Percentiles rank a stretch among this genome's conserved stretches.
phyloP scores from a whole-genome alignment of 2,113 vertebrate genomes.

The Lucifuga dentata region DNA sequence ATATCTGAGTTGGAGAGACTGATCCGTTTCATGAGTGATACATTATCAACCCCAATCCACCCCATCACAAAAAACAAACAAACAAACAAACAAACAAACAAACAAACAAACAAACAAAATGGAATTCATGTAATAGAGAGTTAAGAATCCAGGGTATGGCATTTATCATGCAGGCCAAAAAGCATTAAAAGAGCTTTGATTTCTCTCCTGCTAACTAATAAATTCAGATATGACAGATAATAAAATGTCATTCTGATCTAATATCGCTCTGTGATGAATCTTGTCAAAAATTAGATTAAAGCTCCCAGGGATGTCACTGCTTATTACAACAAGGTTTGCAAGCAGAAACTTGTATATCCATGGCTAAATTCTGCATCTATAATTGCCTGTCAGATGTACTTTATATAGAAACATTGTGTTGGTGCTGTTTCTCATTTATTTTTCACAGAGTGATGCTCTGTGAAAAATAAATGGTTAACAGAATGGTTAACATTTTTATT shows the following conservation, averaged over 20 bases:
- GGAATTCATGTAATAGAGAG: too few relatives aligned
- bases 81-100: too few relatives aligned
- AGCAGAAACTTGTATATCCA: conserved; percentile 45
- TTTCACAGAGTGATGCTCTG: background rate
- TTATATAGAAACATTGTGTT: background rate
- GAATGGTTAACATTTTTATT: too few relatives aligned
- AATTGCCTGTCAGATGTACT: conserved; percentile 1
- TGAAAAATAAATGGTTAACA: too few relatives aligned
- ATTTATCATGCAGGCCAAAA: background rate
- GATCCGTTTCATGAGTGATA: too few relatives aligned
- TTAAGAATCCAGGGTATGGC: too few relatives aligned
- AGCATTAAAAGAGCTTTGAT: conserved; percentile 1
- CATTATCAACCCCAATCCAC: too few relatives aligned
- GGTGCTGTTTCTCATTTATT: background rate
- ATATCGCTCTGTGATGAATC: conserved; percentile 43
- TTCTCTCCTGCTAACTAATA: conserved; percentile 13
- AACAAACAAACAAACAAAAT: too few relatives aligned
- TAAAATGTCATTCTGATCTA: conserved; percentile 35
- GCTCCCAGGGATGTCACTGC: conserved; percentile 21
- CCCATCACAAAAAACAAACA: too few relatives aligned
- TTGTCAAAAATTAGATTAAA: conserved; percentile 49
- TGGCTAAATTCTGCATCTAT: conserved; percentile 23
- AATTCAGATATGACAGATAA: conserved; percentile 29
- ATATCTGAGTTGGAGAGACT: too few relatives aligned
- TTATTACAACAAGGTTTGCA: conserved; percentile 26